phyloP scores from a whole-genome alignment of 2,113 vertebrate genomes.

The Numenius arquata region DNA sequence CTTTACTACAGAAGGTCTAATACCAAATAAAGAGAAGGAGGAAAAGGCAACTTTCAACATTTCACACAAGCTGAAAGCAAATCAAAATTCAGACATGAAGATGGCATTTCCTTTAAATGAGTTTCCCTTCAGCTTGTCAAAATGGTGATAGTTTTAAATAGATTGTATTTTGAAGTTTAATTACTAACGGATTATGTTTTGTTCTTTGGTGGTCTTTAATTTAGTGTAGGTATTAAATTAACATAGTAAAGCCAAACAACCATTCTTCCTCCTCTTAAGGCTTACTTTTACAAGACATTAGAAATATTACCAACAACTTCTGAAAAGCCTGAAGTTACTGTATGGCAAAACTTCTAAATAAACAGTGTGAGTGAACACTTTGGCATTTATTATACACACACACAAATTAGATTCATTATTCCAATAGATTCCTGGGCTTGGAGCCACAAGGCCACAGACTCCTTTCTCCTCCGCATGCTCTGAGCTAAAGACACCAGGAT shows the following conservation, averaged over 20 bases:
- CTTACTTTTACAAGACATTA: neutral
- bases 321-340: neutral
- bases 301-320: neutral
- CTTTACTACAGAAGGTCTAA: neutral
- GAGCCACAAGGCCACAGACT: neutral
- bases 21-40: neutral
- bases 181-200: neutral
- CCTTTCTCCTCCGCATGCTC: neutral
- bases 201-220: neutral
- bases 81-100: neutral
- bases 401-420: neutral
- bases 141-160: neutral
- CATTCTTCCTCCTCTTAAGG: neutral
- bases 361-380: neutral
- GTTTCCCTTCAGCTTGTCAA: constrained; percentile 3
- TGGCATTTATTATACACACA: neutral
- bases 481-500: neutral
- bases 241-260: neutral
- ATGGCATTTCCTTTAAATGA: neutral
- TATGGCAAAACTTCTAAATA: neutral
- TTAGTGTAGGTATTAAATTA: neutral
- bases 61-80: neutral
- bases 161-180: neutral
- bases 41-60: neutral
- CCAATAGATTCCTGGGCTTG: neutral